These are phyloP conservation scores for Lepidocyrtoides sp. DNA, from an alignment of 2,888 invertebrate genomes.

Conservation along the genomic window DNA sequence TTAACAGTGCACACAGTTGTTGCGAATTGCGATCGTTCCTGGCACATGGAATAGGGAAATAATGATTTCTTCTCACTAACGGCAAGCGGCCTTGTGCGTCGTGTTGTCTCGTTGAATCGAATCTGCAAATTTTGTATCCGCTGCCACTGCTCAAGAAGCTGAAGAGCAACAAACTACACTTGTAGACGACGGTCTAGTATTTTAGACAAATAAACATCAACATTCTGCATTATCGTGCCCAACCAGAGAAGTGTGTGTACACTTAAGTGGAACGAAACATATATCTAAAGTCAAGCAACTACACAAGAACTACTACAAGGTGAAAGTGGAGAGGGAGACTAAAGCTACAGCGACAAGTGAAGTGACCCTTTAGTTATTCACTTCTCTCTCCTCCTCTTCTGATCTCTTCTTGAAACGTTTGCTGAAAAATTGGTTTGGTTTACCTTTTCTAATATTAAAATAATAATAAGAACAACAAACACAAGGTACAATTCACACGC, in stretches of 20 bases:
- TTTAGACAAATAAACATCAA: slow-evolving; percentile 49
- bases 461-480: neutral
- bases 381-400: neutral
- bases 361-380: slow-evolving; percentile 32
- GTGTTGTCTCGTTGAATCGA: slow-evolving; percentile 54
- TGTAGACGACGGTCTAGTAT: slow-evolving; percentile 33
- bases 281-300: neutral
- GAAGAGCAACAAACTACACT: slow-evolving; percentile 51
- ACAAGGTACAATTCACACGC: neutral
- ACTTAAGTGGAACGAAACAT: slow-evolving; percentile 44
- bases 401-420: neutral
- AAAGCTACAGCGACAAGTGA: slow-evolving; percentile 1
- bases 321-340: neutral
- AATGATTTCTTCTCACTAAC: slow-evolving; percentile 34
- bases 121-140: slow-evolving; percentile 38
- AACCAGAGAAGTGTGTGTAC: slow-evolving; percentile 12
- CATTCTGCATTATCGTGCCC: slow-evolving; percentile 23
- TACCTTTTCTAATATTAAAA: slow-evolving; percentile 15
- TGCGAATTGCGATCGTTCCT: neutral
- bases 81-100: slow-evolving; percentile 54
- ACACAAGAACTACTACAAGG: no score
- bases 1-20: neutral
- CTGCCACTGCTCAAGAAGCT: neutral
- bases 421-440: neutral
- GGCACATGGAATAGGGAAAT: slow-evolving; percentile 32